Base-by-base conservation (phyloP, 2,113 vertebrate genomes). In the Heterochromis multidens region DNA sequence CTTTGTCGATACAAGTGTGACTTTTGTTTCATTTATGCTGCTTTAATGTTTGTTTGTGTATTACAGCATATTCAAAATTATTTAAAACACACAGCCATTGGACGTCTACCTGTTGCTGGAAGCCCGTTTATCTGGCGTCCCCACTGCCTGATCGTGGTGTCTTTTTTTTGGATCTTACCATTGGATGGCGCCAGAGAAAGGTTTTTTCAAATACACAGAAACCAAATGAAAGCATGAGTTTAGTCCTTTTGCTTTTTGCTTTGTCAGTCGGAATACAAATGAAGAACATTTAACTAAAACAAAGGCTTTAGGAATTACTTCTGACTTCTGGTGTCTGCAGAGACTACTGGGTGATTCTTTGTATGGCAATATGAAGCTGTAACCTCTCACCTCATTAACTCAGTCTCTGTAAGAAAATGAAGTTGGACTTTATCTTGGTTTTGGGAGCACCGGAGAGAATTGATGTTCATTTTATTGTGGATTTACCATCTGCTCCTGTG, bases 311-410 rank as follows among this genome's bases (percentile, higher is more conserved):
- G 25, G 19, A 40, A 54, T 16, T 17, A 40, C 13, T 17, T 61
- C 16, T 27, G 52, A 12, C 21, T 43, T 76, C 17, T 85, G 6
- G 56, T 59, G 72, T 61, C 54, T 54, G 4, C 14, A 57, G 62
- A 84, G 23, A 61, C 63, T n/a, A 31, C 31, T 10, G 9, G 16
- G 29, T 65, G 35, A 70, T 54, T 54, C 43, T 57, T 29, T 61
- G 57, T 59, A 27, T 62, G 59, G 17, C 12, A 5, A 1, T 59
- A 60, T 56, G 43, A 19, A 29, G 49, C 29, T 78, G 49, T 63
- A 37, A 78, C 80, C 80, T 79, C 85, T 87, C 52, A 89, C 86
- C 76, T 86, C 56, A 90, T 87, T 91, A 83, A 82, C 25, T 59
- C 37, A 54, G 79, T 82, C 54, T 83, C 65, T 80, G 23, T 12